Percentiles rank a stretch among this genome's conserved stretches.
These are phyloP conservation scores for Okamejei kenojei DNA, from an alignment of 2,797 vertebrate genomes.

Conservation along the genomic window DNA sequence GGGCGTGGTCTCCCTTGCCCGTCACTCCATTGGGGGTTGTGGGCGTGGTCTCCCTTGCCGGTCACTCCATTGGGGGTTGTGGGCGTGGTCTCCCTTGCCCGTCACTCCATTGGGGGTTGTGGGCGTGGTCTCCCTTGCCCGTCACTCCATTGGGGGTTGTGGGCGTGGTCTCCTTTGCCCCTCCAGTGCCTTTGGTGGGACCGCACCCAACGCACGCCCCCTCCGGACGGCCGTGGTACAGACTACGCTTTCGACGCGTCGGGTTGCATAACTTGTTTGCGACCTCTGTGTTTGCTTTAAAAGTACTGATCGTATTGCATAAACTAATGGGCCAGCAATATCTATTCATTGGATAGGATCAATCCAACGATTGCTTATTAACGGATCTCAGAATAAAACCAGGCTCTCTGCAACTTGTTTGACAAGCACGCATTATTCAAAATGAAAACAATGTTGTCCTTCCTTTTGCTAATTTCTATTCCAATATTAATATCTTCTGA, in stretches of 20 bases:
- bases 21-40: too few species aligned
- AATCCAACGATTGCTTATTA: neutral
- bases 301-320: neutral
- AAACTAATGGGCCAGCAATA: neutral
- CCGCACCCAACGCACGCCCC: too few species aligned
- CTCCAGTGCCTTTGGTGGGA: too few species aligned
- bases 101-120: too few species aligned
- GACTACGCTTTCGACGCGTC: neutral
- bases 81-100: too few species aligned
- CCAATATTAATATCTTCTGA: constrained; percentile 47
- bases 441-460: constrained; percentile 36
- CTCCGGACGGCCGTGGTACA: too few species aligned
- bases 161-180: too few species aligned
- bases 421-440: neutral
- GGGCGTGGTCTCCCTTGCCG: too few species aligned
- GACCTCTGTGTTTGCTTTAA: neutral
- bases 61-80: too few species aligned
- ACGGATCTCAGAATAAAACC: neutral
- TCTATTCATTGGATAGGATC: neutral
- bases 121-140: too few species aligned
- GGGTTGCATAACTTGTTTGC: neutral
- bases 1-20: too few species aligned
- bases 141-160: too few species aligned
- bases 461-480: constrained; percentile 45
- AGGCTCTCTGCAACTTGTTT: neutral